Base-by-base conservation (phyloP, 1,140 invertebrate species). In the Magallana ariakensis region DNA sequence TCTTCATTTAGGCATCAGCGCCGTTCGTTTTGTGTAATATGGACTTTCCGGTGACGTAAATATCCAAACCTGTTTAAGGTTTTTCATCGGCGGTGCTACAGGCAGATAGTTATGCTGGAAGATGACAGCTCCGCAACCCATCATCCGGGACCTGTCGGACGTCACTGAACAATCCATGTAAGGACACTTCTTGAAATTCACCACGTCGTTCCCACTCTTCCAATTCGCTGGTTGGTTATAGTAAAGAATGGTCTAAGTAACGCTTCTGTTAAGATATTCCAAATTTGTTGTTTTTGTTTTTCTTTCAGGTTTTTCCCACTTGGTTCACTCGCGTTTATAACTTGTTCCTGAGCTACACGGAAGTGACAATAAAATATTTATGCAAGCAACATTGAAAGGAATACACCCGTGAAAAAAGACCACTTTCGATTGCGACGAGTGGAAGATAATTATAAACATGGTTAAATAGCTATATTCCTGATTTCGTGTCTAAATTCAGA, bases 41-140 rank as follows among this genome's bases (percentile, higher is more conserved):
- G 82, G 82, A 33, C 53, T 33, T 56, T 84, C 82, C 56, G 56
- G 58, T 8, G 19, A 84, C n/a, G 56, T 84, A 60, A 84, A 84
- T 56, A 84, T 82, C 80, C 80, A 82, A 11, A 82, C 33, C 33
- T 82, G 80, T 8, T 26, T 16, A 9, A 0, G 53, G 7, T 54
- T 54, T 58, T 60, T 57, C 2, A 16, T 15, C 55, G 82, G 82
- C 11, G 82, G 82, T 19, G 13, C 46, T 60, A 26, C 57, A 33
- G 82, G 82, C 82, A 84, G 54, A 19, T 56, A 15, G 7, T 22
- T 13, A 33, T 84, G 82, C 8, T 60, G 55, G 33, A 84, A 84
- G 19, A 84, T 84, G 3, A 84, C 82, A 22, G 56, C 82, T 58
- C 58, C 22, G 56, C 82, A 22, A 26, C 58, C 58, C 26, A 16